phyloP scores from a whole-genome alignment of 2,113 vertebrate genomes.

The Caranx ignobilis region DNA sequence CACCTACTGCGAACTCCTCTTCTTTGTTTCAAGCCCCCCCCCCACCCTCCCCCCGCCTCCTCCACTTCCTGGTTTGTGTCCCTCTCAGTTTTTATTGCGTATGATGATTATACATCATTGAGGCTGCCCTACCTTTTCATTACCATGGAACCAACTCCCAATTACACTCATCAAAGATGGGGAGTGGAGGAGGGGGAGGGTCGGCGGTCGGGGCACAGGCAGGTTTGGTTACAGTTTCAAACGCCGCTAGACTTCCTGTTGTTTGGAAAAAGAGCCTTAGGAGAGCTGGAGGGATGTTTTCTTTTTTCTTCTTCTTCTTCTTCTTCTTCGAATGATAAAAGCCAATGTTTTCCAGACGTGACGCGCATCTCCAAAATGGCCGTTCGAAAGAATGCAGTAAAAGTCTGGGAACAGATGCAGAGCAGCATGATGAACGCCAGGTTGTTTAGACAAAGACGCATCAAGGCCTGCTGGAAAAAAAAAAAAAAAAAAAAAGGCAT shows the following conservation, averaged over 20 bases:
- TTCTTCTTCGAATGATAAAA: constrained; percentile 64
- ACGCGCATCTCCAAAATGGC: constrained; percentile 53
- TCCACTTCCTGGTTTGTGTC: constrained; percentile 30
- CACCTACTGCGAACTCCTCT: background rate
- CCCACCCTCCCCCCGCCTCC: background rate
- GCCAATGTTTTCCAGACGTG: constrained; percentile 67
- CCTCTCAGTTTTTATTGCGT: constrained; percentile 61
- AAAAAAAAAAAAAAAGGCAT: constrained; percentile 6
- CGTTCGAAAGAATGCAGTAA: constrained; percentile 49
- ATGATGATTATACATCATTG: constrained; percentile 71
- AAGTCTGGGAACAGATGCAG: constrained; percentile 54
- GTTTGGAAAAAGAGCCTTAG: constrained; percentile 42
- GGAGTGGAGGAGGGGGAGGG: constrained; percentile 20
- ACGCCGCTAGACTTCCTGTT: constrained; percentile 65
- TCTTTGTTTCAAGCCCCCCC: background rate
- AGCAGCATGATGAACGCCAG: background rate
- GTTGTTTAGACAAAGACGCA: constrained; percentile 25
- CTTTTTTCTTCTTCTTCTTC: constrained; percentile 31
- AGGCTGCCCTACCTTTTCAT: constrained; percentile 73
- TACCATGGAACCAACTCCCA: constrained; percentile 69
- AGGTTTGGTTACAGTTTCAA: constrained; percentile 70
- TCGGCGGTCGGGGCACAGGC: background rate
- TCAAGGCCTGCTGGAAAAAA: constrained; percentile 8
- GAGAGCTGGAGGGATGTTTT: constrained; percentile 48
- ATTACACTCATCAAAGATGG: constrained; percentile 74